Evolutionary conservation across 1,140 invertebrate genomes (phyloP), one percentile per base, ranked within the genome.

Genomic region (Caenorhabditis latens): DNA sequence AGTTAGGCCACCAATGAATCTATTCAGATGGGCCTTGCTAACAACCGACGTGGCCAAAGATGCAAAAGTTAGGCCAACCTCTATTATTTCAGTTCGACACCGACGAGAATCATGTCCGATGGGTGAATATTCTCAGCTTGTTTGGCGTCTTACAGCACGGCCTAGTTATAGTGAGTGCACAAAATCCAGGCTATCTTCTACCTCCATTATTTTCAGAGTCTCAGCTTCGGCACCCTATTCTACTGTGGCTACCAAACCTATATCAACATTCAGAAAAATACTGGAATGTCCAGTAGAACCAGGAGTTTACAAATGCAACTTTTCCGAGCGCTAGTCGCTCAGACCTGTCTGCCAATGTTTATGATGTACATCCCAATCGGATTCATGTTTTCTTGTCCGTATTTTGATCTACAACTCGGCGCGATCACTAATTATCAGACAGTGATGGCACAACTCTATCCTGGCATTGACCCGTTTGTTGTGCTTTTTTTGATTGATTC

Each of bases 321-420:
- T 8, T 71, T 71, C 65, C 14, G 65, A 43, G 65, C 65, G 8
- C 42, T 71, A 43, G 65, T 71, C 5, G 65, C 40, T 32, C 65
- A 71, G 65, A 71, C 65, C 6, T 71, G 65, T 8, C 42, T 71
- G 14, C 65, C 65, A 43, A 71, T 71, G 65, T n/a, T 71, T 14
- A 71, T 71, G 65, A 71, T 71, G 65, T 71, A 71, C 42, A 71
- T 71, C 4, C 65, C 65, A 19, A 71, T 71, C 19, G 65, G 65
- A 43, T 71, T 71, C 65, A 71, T 71, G 65, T 71, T 71, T 19
- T 71, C 65, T 19, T 71, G 65, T 8, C 65, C 65, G 13, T 71
- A 71, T n/a, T 71, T 71, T 71, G 65, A 71, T 46, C 11, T 71
- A 14, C 65, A 43, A 46, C 42, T 71, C 9, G 65, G 65, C 1